Conservation (phyloP, 2,888 invertebrate species). For the Amiota minor region DNA sequence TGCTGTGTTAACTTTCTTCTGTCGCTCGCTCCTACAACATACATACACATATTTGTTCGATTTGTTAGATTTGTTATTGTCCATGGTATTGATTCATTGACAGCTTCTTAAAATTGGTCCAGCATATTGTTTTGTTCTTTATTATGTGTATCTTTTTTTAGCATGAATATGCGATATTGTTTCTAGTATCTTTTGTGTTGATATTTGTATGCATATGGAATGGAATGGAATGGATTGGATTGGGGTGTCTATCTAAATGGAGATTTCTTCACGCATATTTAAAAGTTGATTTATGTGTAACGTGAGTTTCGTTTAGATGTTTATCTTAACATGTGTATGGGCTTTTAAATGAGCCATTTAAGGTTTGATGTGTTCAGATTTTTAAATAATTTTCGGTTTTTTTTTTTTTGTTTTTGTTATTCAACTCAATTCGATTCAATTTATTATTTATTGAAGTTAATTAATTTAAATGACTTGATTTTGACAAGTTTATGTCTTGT, state of each 20-base stretch:
- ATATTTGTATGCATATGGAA: constrained; percentile 18
- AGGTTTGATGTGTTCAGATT: constrained; percentile 12
- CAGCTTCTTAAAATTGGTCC: constrained; percentile 64
- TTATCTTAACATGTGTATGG: constrained; percentile 15
- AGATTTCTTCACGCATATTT: constrained; percentile 39
- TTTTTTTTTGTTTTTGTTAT: neutral
- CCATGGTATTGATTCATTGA: constrained; percentile 38
- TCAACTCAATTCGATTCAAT: neutral
- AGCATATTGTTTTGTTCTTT: constrained; percentile 42
- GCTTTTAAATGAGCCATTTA: constrained; percentile 46
- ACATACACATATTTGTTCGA: no score
- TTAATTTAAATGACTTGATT: constrained; percentile 10
- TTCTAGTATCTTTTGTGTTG: constrained; percentile 19
- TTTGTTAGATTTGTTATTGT: constrained; percentile 53
- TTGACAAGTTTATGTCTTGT: constrained; percentile 18
- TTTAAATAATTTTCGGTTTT: neutral
- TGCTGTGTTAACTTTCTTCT: constrained; percentile 57
- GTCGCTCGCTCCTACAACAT: constrained; percentile 51
- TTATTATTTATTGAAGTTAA: constrained; percentile 16
- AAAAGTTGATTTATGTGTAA: constrained; percentile 41
- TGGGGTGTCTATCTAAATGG: constrained; percentile 44
- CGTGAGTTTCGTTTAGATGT: neutral
- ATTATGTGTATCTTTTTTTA: constrained; percentile 46
- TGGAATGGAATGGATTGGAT: neutral
- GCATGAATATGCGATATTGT: constrained; percentile 52